These are phyloP conservation scores for Anorthoa munda DNA, from an alignment of 2,888 invertebrate genomes.

Conservation along the genomic window DNA sequence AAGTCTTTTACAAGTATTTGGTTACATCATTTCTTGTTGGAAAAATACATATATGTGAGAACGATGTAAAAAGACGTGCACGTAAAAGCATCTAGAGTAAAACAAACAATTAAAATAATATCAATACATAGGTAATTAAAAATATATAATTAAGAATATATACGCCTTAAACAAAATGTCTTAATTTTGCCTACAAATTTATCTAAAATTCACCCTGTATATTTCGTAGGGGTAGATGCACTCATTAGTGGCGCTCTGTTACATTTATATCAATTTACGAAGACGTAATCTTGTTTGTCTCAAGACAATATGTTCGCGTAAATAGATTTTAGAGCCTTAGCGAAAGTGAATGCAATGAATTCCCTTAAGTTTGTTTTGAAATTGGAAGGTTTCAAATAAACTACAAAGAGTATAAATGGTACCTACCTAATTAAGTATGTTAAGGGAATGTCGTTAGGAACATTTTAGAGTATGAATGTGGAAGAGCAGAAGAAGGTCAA, in stretches of 20 bases:
- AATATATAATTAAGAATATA: too few relatives aligned
- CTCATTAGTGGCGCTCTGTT: slow-evolving; percentile 26
- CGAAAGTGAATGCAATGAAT: not conserved
- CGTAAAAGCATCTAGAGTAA: too few relatives aligned
- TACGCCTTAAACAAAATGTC: too few relatives aligned
- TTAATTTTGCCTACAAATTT: not conserved
- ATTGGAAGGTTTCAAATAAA: not conserved
- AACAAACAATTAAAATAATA: too few relatives aligned
- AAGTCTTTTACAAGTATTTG: too few relatives aligned
- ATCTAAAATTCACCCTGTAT: slow-evolving; percentile 33
- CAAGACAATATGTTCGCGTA: slow-evolving; percentile 22
- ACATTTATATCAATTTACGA: slow-evolving; percentile 57
- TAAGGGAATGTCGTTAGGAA: too few relatives aligned
- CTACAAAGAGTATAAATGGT: not conserved
- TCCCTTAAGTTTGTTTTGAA: not conserved
- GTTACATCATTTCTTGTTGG: too few relatives aligned
- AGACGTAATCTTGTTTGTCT: slow-evolving; percentile 43
- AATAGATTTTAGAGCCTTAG: slow-evolving; percentile 16
- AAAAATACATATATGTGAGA: too few relatives aligned
- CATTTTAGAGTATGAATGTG: not conserved
- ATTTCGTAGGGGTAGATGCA: slow-evolving; percentile 44
- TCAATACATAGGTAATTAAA: too few relatives aligned
- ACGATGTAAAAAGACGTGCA: too few relatives aligned
- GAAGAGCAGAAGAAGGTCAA: too few relatives aligned
- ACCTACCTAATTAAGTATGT: not conserved